Evolutionary conservation across 2,888 invertebrate genomes (phyloP).

Genomic region (Odiellus spinosus): DNA sequence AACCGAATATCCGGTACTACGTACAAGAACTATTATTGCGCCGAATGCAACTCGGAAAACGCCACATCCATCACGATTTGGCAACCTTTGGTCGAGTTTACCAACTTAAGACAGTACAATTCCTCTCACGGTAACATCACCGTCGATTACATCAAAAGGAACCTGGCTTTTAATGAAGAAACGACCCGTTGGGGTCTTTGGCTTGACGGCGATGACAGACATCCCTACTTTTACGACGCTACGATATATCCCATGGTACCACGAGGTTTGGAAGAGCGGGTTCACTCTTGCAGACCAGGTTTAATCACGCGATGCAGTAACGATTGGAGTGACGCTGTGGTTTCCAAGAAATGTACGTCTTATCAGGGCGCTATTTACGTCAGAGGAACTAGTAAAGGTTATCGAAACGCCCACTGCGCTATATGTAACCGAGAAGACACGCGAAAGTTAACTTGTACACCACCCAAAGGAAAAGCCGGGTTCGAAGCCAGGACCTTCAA

Average conservation of each 20-base stretch:
- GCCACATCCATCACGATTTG: constrained; percentile 25
- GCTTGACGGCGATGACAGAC: constrained; percentile 7
- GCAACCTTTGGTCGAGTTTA: constrained; percentile 29
- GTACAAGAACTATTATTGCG: constrained; percentile 30
- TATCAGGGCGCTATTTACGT: constrained; percentile 33
- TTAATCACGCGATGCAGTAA: constrained; percentile 27
- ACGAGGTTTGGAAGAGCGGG: constrained; percentile 25
- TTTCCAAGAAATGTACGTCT: constrained; percentile 28
- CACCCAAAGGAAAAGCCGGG: constrained; percentile 15
- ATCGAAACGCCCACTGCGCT: constrained; percentile 35
- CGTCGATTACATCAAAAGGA: constrained; percentile 18
- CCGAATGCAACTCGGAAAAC: constrained; percentile 31
- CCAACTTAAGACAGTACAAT: constrained; percentile 6
- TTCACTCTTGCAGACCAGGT: constrained; percentile 30
- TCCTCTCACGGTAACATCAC: constrained; percentile 14
- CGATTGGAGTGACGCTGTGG: constrained; percentile 30
- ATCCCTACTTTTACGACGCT: constrained; percentile 27
- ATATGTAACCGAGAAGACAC: constrained; percentile 32
- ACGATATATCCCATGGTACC: constrained; percentile 31
- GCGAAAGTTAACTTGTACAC: constrained; percentile 25
- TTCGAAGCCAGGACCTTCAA: constrained; percentile 20
- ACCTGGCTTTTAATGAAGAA: constrained; percentile 22
- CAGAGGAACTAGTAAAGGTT: constrained; percentile 23
- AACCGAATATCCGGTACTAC: not conserved
- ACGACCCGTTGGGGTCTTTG: constrained; percentile 13